phyloP scores from a whole-genome alignment of 2,113 vertebrate genomes.

The Epinephelus fuscoguttatus region DNA sequence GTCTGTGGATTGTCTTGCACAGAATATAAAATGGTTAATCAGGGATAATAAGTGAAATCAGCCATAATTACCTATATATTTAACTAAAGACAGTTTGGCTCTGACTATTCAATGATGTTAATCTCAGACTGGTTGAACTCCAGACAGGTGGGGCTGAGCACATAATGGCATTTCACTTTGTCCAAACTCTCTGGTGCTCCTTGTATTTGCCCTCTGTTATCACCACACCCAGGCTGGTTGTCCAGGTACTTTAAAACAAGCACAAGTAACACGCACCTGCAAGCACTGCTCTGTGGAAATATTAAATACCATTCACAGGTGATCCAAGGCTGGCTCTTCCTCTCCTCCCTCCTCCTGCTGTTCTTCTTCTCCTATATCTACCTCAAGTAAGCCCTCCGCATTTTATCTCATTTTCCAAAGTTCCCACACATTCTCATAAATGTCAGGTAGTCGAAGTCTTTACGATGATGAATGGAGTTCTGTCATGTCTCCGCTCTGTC shows the following conservation, averaged over 20 bases:
- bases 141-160: not conserved
- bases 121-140: not conserved
- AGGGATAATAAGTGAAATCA: too few species aligned
- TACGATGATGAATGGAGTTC: not conserved
- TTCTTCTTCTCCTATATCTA: constrained; percentile 99
- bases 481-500: not conserved
- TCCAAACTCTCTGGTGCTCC: not conserved
- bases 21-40: too few species aligned
- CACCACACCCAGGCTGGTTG: constrained; percentile 4
- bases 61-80: too few species aligned
- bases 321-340: constrained; percentile 98
- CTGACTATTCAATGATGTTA: too few species aligned
- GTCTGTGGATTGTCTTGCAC: too few species aligned
- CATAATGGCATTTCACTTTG: not conserved
- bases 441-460: not conserved
- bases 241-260: constrained; percentile 16
- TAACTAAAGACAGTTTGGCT: not conserved
- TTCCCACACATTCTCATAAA: not conserved
- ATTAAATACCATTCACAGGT: constrained; percentile 83
- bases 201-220: not conserved
- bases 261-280: not conserved
- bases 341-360: constrained; percentile 96
- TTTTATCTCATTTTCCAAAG: not conserved
- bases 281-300: not conserved
- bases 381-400: constrained; percentile 90